Base-by-base conservation (phyloP, 2,797 vertebrate genomes). In the Danio jaintianensis region DNA sequence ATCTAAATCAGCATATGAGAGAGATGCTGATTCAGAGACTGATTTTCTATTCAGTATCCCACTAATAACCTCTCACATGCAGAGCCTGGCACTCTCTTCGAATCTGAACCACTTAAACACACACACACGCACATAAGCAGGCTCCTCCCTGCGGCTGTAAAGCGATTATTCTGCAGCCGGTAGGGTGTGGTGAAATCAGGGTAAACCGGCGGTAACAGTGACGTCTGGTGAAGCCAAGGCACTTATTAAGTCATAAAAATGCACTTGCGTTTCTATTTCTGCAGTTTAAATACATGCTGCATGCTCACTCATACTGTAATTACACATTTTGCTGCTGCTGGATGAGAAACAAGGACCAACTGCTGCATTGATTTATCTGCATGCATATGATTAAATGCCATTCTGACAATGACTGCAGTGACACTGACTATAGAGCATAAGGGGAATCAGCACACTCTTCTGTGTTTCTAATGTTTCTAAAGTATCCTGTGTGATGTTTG, bases 161-260 rank as follows among this genome's bases (percentile, higher is more conserved):
- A 52, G 38, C 64, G 36, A 85, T 66, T 82, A 82, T 79, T 81
- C 72, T 81, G 36, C 70, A 81, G 66, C 66, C 75, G 55, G 75
- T 85, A 85, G 88, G 86, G 87, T 90, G 89, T 90, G 86, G 89
- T 86, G 16, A 89, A 89, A 90, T 80, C 88, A 72, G 68, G 75
- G 83, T 82, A 72, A 78, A 76, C 62, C 75, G 20, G 78, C 66
- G 71, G 79, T 62, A 69, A 64, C 76, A 58, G 68, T 90, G 90
- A 90, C 85, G 85, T 90, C 87, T 85, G 85, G 84, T 80, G 89
- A 86, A 84, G 86, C 88, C 87, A 85, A 91, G 90, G 88, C 90
- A 85, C 85, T 91, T 85, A 92, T 92, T 94, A 92, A 91, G 87
- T 91, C 88, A 90, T 91, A 87, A 89, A 90, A 90, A 78, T 48